phyloP scores from a whole-genome alignment of 2,797 vertebrate species.

The Novumbra hubbsi region DNA sequence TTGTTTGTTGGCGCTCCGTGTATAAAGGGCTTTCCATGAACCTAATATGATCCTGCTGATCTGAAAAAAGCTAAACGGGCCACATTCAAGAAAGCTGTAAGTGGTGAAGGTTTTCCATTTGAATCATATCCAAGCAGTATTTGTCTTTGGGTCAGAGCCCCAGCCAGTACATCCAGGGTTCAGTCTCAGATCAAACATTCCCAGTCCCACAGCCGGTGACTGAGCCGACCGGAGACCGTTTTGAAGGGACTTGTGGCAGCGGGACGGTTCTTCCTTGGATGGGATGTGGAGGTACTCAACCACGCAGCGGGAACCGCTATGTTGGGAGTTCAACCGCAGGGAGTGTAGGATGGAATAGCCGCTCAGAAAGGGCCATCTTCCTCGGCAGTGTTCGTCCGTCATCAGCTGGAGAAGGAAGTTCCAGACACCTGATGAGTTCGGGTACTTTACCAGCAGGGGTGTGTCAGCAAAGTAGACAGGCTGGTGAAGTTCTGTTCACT shows the following conservation, averaged over 20 bases:
- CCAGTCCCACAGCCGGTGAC: not conserved
- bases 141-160: too few species aligned
- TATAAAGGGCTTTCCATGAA: not conserved
- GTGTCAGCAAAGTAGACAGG: not conserved
- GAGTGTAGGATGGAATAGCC: not conserved
- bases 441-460: not conserved
- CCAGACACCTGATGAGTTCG: not conserved
- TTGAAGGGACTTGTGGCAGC: not conserved
- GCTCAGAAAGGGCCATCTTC: not conserved
- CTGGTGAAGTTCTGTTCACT: not conserved
- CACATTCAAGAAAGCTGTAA: too few species aligned
- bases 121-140: too few species aligned
- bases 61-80: too few species aligned
- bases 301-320: not conserved
- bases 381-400: not conserved
- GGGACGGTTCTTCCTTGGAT: not conserved
- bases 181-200: too few species aligned
- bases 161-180: too few species aligned
- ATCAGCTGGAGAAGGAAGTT: not conserved
- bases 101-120: too few species aligned
- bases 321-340: not conserved
- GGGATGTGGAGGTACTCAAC: not conserved
- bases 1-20: not conserved
- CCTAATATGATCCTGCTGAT: not conserved
- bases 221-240: not conserved